These are phyloP conservation scores for Xenus cinereus DNA, from an alignment of 2,113 vertebrate species.

Conservation along the genomic window DNA sequence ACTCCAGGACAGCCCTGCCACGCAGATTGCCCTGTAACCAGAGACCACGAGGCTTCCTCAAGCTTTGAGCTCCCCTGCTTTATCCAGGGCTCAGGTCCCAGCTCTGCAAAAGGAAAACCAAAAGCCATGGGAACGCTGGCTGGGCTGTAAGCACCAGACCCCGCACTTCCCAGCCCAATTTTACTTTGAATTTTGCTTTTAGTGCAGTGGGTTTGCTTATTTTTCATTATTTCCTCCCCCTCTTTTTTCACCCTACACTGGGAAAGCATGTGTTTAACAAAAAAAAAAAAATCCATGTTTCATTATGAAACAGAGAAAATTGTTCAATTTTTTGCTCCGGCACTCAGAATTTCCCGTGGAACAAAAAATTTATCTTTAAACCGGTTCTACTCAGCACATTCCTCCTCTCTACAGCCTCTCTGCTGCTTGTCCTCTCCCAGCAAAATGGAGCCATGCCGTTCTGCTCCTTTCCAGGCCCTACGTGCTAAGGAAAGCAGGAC, in stretches of 20 bases:
- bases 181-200: neutral
- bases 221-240: neutral
- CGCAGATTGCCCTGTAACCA: neutral
- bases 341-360: neutral
- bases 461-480: neutral
- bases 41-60: conserved; percentile 18
- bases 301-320: conserved; percentile 2
- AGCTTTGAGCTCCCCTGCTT: neutral
- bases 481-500: neutral
- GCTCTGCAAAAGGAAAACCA: neutral
- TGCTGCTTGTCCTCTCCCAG: neutral
- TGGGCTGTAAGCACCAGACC: neutral
- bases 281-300: neutral
- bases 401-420: neutral
- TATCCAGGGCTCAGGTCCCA: neutral
- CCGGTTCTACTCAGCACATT: neutral
- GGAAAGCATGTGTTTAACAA: neutral
- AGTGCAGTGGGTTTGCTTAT: neutral
- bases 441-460: neutral
- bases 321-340: rapidly evolving
- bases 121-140: neutral
- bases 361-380: conserved; percentile 13
- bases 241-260: neutral
- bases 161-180: neutral
- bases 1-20: neutral